Evolutionary conservation across 1,140 invertebrate genomes (phyloP).

Genomic region (Micrasema minimum): DNA sequence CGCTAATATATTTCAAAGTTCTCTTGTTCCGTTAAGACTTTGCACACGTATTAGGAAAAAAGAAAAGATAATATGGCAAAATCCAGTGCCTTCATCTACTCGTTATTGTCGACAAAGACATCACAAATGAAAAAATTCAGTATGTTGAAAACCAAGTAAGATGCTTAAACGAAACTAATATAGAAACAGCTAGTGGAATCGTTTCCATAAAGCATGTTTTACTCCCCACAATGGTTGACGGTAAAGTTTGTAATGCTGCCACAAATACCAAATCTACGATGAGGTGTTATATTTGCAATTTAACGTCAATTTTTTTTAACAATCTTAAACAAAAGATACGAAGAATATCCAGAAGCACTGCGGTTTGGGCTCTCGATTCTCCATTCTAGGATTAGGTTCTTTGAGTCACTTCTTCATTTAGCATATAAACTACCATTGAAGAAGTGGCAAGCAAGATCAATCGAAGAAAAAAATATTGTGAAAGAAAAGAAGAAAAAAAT

Average conservation of each 20-base stretch:
- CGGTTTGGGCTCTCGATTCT: slow-evolving; percentile 58
- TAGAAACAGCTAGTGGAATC: not conserved
- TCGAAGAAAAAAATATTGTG: not conserved
- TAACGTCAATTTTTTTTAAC: slow-evolving; percentile 60
- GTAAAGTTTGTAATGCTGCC: slow-evolving; percentile 61
- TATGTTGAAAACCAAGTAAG: slow-evolving; percentile 44
- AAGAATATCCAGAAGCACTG: slow-evolving; percentile 44
- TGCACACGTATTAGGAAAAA: slow-evolving; percentile 25
- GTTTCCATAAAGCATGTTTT: not conserved
- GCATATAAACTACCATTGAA: slow-evolving; percentile 54
- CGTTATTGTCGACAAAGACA: slow-evolving; percentile 55
- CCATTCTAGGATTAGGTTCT: slow-evolving; percentile 57
- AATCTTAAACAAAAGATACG: slow-evolving; percentile 50
- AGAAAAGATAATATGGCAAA: slow-evolving; percentile 55
- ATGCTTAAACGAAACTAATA: not conserved
- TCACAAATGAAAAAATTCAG: slow-evolving; percentile 53
- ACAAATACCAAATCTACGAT: slow-evolving; percentile 57
- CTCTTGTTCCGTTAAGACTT: not conserved
- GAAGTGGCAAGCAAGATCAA: slow-evolving; percentile 39
- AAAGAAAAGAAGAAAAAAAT: not conserved
- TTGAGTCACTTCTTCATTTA: slow-evolving; percentile 58
- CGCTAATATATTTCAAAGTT: too few relatives aligned
- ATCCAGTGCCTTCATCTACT: slow-evolving; percentile 55
- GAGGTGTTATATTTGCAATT: slow-evolving; percentile 59
- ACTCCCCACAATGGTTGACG: slow-evolving; percentile 61